Conservation (phyloP, 2,797 vertebrate genomes). For the Sciurus carolinensis region DNA sequence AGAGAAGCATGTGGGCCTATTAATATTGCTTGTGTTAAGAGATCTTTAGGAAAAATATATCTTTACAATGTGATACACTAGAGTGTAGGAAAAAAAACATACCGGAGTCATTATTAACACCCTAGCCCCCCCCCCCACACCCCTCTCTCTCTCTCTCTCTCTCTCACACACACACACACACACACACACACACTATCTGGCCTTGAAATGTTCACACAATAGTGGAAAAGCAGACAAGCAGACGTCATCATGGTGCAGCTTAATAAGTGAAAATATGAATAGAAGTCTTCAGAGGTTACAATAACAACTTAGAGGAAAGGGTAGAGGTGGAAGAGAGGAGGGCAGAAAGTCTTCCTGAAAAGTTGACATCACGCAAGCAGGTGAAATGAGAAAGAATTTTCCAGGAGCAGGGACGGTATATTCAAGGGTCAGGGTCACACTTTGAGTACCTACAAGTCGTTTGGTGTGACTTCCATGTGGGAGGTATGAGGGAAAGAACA, state of each 20-base stretch:
- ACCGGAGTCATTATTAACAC: not conserved
- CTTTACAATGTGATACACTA: constrained; percentile 31
- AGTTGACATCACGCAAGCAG: not conserved
- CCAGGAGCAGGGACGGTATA: not conserved
- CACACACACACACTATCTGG: not conserved
- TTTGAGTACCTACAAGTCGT: not conserved
- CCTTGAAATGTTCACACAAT: not conserved
- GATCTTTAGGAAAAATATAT: constrained; percentile 41
- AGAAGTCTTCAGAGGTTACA: not conserved
- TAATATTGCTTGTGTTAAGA: constrained; percentile 65
- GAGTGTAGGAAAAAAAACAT: constrained; percentile 51
- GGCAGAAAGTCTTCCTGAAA: not conserved
- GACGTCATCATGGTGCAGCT: not conserved
- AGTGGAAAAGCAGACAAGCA: not conserved
- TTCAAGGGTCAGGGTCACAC: not conserved
- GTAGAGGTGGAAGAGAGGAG: not conserved
- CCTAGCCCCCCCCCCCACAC: not conserved
- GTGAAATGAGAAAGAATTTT: not conserved
- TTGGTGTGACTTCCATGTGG: not conserved
- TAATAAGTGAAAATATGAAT: not conserved
- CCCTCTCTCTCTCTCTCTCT: not conserved
- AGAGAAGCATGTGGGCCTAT: constrained; percentile 59
- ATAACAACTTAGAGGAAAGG: not conserved
- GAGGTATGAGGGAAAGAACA: not conserved
- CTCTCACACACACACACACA: not conserved